Base-by-base conservation (phyloP, 2,888 invertebrate genomes). In the Athripsodes cinereus region DNA sequence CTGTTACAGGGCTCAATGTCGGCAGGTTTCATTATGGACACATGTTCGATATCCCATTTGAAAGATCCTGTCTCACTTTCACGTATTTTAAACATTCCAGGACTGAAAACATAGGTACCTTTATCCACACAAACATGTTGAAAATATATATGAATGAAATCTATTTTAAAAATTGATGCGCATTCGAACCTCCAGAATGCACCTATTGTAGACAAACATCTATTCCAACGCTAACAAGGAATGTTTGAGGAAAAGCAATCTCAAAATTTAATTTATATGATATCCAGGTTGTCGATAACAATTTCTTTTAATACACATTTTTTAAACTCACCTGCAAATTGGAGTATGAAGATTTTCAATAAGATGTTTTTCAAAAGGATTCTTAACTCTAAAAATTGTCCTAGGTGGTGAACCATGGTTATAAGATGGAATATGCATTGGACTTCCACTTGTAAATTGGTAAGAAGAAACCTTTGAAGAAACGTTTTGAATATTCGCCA, bases 31-130 rank as follows among this genome's bases (percentile, higher is more conserved):
- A 88, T 72, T n/a, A 73, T 74, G 55, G 86, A 86, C 10, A 85
- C 75, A 67, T 87, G 86, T 60, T 88, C 87, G 60, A 88, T 86
- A 51, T 83, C 85, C 88, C 88, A 88, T 52, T 72, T 69, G 66
- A 81, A 82, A 48, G 70, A 72, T 21, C 76, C 71, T 60, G 68
- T 57, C 52, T 59, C 62, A 44, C 53, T 22, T 53, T 59, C 62
- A 46, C 53, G 46, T 55, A 76, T 75, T 67, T 77, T 78, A 68
- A 77, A 78, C 75, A 79, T 79, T 51, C 78, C 75, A 55, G 79
- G 79, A 66, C 79, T 79, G 58, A 21, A 64, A 64, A 21, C 20
- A 51, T 19, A n/a, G n/a, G n/a, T n/a, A n/a, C n/a, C n/a, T n/a
- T n/a, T n/a, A n/a, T n/a, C n/a, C n/a, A n/a, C n/a, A n/a, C n/a